These are phyloP conservation scores for Pseudorhombus dupliciocellatus DNA, from an alignment of 2,113 vertebrate genomes.

Conservation along the genomic window DNA sequence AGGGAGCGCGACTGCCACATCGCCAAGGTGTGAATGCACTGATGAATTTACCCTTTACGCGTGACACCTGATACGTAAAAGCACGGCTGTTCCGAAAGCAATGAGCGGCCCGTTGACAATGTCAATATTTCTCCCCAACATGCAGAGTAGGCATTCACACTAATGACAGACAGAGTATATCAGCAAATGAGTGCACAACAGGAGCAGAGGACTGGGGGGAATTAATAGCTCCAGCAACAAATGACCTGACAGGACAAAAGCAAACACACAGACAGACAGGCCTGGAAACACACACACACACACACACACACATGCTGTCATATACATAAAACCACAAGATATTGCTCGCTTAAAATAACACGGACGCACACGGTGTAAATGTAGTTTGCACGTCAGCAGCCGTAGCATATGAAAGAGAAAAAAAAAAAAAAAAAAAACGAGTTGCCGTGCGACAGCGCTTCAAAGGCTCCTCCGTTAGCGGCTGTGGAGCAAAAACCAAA, in stretches of 20 bases:
- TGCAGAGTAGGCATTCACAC: slow-evolving; percentile 72
- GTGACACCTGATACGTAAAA: slow-evolving; percentile 73
- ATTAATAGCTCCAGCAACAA: slow-evolving; percentile 71
- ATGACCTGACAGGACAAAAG: slow-evolving; percentile 73
- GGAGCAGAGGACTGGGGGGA: slow-evolving; percentile 54
- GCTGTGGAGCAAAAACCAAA: slow-evolving; percentile 44
- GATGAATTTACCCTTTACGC: slow-evolving; percentile 69
- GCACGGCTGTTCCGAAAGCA: slow-evolving; percentile 52
- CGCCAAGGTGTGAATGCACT: slow-evolving; percentile 62
- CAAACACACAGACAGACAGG: slow-evolving; percentile 63
- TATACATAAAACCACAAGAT: not conserved
- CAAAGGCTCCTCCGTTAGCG: slow-evolving; percentile 53
- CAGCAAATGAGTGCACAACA: slow-evolving; percentile 72
- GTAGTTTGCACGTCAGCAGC: not conserved
- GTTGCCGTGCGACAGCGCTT: not conserved
- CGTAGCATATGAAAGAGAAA: slow-evolving; percentile 27
- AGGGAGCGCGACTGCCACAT: slow-evolving; percentile 55
- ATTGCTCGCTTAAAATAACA: not conserved
- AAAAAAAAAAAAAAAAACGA: not conserved
- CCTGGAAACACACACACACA: slow-evolving; percentile 18
- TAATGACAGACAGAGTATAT: slow-evolving; percentile 71
- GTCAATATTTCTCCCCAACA: slow-evolving; percentile 75
- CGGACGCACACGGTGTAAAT: not conserved
- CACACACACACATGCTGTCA: not conserved
- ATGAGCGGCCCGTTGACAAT: slow-evolving; percentile 61